Evolutionary conservation across 2,888 invertebrate genomes (phyloP).

Genomic region (Drosophila histrio): DNA sequence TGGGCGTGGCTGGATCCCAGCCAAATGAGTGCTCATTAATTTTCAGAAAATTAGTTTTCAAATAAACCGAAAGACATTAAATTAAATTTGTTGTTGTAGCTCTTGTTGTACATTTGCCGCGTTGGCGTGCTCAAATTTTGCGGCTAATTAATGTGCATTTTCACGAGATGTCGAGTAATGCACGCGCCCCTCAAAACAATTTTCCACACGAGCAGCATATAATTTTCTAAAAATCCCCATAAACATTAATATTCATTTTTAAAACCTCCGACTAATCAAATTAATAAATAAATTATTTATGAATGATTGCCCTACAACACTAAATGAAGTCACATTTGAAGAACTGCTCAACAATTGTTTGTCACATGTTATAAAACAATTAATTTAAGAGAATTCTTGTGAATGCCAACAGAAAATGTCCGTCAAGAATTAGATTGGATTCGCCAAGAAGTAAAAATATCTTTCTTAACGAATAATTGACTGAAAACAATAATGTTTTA

Average conservation of each 20-base stretch:
- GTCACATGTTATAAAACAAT: too few species aligned
- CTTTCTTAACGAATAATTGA: too few species aligned
- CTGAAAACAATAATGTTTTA: too few species aligned
- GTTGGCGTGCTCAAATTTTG: constrained; percentile 57
- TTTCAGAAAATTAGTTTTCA: constrained; percentile 71
- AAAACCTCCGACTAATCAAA: neutral
- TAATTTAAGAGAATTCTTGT: too few species aligned
- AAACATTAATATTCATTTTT: neutral
- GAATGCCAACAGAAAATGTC: too few species aligned
- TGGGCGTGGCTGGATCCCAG: constrained; percentile 66
- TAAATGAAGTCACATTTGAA: too few species aligned
- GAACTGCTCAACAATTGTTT: too few species aligned
- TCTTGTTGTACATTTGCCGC: constrained; percentile 13
- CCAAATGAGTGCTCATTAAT: constrained; percentile 78
- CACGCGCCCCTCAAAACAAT: constrained; percentile 42
- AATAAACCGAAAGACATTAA: constrained; percentile 64
- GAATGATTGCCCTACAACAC: too few species aligned
- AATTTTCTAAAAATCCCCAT: neutral
- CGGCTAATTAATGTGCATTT: constrained; percentile 72
- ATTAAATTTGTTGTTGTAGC: constrained; percentile 49
- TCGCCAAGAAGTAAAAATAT: too few species aligned
- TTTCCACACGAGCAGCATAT: constrained; percentile 34
- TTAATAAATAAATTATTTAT: neutral
- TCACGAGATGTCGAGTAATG: constrained; percentile 31
- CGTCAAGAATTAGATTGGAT: too few species aligned